Evolutionary conservation across 2,888 invertebrate genomes (phyloP), one percentile per base, ranked within the genome.

Genomic region (Agrotis clavis): DNA sequence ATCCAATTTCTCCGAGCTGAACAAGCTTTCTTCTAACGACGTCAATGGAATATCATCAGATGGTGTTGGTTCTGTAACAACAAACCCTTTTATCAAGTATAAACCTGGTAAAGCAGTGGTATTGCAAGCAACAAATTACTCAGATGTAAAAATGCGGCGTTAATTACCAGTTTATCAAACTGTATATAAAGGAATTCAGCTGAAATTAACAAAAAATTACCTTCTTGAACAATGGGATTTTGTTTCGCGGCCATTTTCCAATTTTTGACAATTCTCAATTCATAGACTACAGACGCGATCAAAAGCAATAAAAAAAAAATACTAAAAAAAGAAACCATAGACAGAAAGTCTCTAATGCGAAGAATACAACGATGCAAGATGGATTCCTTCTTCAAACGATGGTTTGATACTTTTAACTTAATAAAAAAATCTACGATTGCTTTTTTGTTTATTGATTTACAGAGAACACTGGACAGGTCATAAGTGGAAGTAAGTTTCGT

Each of bases 1-100:
- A 94, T 99, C 99, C 86, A 99, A 95, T 91, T 98, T 99, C 95
- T 99, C 99, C 90, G 98, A 97, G 90, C 99, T 99, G 87, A 99
- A 96, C 74, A 99, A 97, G 91, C 97, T 98, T 90, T 98, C 98
- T 91, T 98, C 98, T 85, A 96, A 91, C 74, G 95, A 95, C 85
- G 94, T 91, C 94, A 96, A 86, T 79, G 96, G 95, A 94, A 95
- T 96, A 95, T 96, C 96, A 84, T 96, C 96, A 78, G 94, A 89
- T 82, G 93, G 87, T 81, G 93, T 84, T 92, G 93, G 94, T 79
- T 93, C 96, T 96, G 91, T 78, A 92, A 92, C 78, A 88, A 86
- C 81, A 80, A 41, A 76, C 14, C 50, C 51, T 21, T 56, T 56
- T 45, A 53, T 35, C 0, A 53, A 61, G 16, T 19, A 19, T 57